A percentile compares a stretch with the other conserved stretches of the same genome.
Evolutionary conservation across 2,888 invertebrate species (phyloP).

Genomic region (Pristionchus mayeri): DNA sequence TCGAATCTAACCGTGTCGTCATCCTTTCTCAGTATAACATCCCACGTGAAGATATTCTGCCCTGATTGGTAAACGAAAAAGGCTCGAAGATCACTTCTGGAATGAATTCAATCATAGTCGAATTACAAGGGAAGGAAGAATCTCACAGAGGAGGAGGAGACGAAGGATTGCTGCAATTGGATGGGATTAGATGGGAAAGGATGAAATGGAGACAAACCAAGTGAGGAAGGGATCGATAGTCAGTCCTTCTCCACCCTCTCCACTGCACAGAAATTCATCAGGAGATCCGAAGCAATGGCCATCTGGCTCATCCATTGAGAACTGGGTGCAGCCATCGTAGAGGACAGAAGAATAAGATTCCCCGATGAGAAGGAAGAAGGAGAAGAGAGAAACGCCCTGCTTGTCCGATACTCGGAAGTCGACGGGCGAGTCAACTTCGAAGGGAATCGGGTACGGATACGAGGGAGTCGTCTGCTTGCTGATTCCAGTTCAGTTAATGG

Average conservation of each 20-base stretch:
- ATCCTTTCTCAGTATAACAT: constrained; percentile 13
- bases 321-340: not conserved
- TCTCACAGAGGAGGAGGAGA: constrained; percentile 9
- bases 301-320: not conserved
- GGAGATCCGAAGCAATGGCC: not conserved
- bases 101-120: not conserved
- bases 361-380: not conserved
- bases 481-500: not conserved
- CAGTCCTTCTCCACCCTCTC: not conserved
- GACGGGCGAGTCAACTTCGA: constrained; percentile 11
- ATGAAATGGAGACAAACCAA: not conserved
- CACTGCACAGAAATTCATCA: not conserved
- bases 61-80: not conserved
- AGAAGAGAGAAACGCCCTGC: constrained; percentile 10
- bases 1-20: not conserved
- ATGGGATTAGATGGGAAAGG: not conserved
- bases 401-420: not conserved
- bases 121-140: too few relatives aligned
- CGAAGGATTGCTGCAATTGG: not conserved
- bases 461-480: not conserved
- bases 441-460: constrained; percentile 2
- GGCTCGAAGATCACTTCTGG: not conserved
- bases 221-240: not conserved
- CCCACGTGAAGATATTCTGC: not conserved
- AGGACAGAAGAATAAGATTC: not conserved